Evolutionary conservation across 1,140 invertebrate species (phyloP), one percentile per base, ranked within the genome.

Genomic region (Leptestheria dahalacensis): DNA sequence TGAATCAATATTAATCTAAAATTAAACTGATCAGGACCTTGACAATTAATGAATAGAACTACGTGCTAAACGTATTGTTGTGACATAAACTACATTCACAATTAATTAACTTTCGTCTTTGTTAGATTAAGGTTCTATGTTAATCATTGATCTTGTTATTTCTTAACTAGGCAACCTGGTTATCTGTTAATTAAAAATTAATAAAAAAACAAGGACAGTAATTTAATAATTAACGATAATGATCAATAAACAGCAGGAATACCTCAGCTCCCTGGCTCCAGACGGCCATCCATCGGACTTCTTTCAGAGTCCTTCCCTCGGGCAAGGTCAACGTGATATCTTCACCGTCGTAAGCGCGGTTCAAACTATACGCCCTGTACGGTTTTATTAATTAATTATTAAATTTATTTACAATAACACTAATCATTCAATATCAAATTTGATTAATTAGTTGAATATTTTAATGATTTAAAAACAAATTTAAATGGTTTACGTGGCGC

Each of bases 241-340:
- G 6, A 9, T 41, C 15, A 6, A 41, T 41, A 15, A 41, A 41
- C 15, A 9, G 33, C 15, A 15, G 2, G 18, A 21, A 83, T 68
- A 92, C 89, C 29, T 84, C 75, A 66, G 83, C 91, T 68, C 88
- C 87, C 66, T 91, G 84, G 69, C 89, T 93, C 85, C 86, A 94
- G 0, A 94, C 81, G 15, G 85, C 83, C 68, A 94, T 85, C 84
- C 88, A 92, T 64, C 82, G 83, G 65, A 91, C 79, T 68, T 86
- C 82, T 66, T 79, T 79, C 48, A 91, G 74, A 4, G 83, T 88
- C 69, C 86, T 87, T 21, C 87, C 86, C 62, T 91, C 87, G 0
- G 91, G 90, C 63, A 93, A 72, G 1, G 86, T 85, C 20, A 94
- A 71, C 2, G 88, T 90, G 59, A 93, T 77, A 63, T 83, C 79